These are phyloP conservation scores for Chrysocyon brachyurus DNA, from an alignment of 2,797 vertebrate species.

Conservation along the genomic window DNA sequence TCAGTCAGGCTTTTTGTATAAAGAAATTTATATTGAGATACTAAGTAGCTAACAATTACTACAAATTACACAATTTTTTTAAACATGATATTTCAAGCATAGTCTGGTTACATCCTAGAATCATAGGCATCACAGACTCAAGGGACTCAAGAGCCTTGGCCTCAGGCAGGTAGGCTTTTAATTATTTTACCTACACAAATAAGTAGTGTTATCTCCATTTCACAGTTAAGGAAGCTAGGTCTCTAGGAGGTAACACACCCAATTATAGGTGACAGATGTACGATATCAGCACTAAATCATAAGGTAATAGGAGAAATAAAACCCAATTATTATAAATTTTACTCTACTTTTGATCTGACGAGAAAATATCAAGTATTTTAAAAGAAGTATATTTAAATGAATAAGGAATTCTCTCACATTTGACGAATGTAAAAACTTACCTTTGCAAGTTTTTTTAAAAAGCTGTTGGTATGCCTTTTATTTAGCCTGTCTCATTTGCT, in stretches of 20 bases:
- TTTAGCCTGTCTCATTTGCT: background rate
- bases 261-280: background rate
- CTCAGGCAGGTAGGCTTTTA: background rate
- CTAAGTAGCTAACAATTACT: slow-evolving; percentile 26
- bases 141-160: background rate
- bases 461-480: background rate
- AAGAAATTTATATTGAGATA: slow-evolving; percentile 9
- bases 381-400: background rate
- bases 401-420: background rate
- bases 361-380: slow-evolving; percentile 2
- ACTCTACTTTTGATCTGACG: background rate
- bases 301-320: slow-evolving; percentile 8
- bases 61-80: slow-evolving; percentile 10
- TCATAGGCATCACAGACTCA: background rate
- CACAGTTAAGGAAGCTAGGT: background rate
- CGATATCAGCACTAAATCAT: background rate
- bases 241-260: background rate
- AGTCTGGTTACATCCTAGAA: background rate
- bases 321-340: background rate
- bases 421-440: background rate
- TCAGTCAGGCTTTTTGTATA: background rate
- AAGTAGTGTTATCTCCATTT: background rate
- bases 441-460: background rate
- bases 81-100: background rate
- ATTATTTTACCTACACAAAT: slow-evolving; percentile 7